phyloP scores from a whole-genome alignment of 2,113 vertebrate species.

The Notarius lentiginosus region DNA sequence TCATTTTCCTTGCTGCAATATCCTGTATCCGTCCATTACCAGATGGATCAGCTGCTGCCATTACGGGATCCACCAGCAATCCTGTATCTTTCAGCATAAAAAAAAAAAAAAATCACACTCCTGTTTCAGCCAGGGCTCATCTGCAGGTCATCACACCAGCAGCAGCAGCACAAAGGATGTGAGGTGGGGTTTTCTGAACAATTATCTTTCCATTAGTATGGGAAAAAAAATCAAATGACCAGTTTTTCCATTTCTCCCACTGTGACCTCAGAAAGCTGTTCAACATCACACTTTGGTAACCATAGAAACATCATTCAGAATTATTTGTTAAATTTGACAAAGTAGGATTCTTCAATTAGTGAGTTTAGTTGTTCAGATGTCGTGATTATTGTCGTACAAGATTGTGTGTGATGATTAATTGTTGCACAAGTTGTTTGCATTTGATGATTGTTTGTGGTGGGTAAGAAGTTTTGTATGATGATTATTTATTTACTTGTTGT shows the following conservation, averaged over 20 bases:
- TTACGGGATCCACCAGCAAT: background rate
- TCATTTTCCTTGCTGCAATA: background rate
- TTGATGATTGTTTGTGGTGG: no score
- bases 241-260: background rate
- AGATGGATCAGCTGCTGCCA: background rate
- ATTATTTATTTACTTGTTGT: no score
- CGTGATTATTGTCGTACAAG: no score
- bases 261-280: no score
- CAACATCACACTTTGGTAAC: background rate
- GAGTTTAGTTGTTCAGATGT: background rate
- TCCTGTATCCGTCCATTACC: constrained; percentile 10
- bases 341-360: background rate
- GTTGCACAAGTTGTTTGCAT: no score
- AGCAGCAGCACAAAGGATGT: background rate
- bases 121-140: background rate
- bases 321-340: background rate
- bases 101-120: background rate
- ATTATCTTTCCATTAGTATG: background rate
- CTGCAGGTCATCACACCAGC: background rate
- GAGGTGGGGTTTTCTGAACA: background rate
- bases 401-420: no score
- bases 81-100: background rate
- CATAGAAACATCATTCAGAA: background rate
- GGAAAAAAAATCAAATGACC: background rate
- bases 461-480: no score